Conservation (phyloP, 2,888 invertebrate species). For the Drosophila planitibia region DNA sequence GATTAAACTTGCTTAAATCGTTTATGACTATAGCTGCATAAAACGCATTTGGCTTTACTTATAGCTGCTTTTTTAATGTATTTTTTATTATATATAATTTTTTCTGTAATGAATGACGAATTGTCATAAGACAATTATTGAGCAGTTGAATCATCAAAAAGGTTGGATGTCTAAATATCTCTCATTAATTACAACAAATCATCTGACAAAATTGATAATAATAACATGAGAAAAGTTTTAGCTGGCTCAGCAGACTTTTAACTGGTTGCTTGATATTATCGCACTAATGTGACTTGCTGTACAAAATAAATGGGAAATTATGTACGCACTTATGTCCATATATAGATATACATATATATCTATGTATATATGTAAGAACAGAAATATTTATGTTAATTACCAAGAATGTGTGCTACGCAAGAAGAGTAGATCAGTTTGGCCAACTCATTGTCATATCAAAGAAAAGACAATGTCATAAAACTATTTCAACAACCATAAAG, state of each 20-base stretch:
- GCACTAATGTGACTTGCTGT: neutral
- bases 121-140: neutral
- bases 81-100: neutral
- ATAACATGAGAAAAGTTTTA: conserved; percentile 9
- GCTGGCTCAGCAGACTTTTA: neutral
- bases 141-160: conserved; percentile 1
- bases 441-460: conserved; percentile 44
- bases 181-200: conserved; percentile 21
- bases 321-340: neutral
- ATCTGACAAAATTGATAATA: conserved; percentile 15
- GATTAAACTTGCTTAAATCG: too few species aligned
- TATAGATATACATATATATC: neutral
- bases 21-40: too few species aligned
- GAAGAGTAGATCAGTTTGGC: conserved; percentile 27
- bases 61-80: neutral
- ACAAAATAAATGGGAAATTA: conserved; percentile 6
- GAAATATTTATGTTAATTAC: conserved; percentile 59
- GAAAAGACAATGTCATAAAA: conserved; percentile 57
- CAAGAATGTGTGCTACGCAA: conserved; percentile 22
- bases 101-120: neutral
- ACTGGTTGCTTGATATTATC: conserved; percentile 9
- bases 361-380: neutral
- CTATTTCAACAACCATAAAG: conserved; percentile 55
- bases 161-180: conserved; percentile 13
- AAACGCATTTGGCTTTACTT: neutral